Evolutionary conservation across 2,113 vertebrate species (phyloP), one percentile per base, ranked within the genome.

Genomic region (Atrichornis clamosus): DNA sequence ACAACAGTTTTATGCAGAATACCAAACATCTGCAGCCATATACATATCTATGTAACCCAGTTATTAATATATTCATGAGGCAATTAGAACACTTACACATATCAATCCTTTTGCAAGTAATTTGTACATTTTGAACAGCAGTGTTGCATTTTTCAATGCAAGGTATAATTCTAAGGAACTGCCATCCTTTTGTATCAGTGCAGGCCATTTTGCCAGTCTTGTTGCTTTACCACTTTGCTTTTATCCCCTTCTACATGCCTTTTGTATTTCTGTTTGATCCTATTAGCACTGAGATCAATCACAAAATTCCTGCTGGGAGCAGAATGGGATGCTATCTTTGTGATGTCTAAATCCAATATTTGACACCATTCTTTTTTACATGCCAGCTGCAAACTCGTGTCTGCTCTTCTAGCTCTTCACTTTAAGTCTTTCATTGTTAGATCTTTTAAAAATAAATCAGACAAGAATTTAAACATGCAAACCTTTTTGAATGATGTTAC

Each of bases 191-290:
- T 53, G 17, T 33, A 76, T 41, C 33, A 56, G 37, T 28, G 35
- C 64, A 78, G 35, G 65, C 41, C 62, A 69, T 46, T 89, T 89
- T 91, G n/a, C 26, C 50, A 62, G 33, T 37, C 70, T 33, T 41
- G 22, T 65, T 53, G 41, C 84, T 92, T 80, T 68, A 58, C 78
- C 30, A 49, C 69, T 89, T 73, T 62, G n/a, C 58, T 85, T 96
- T 95, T 50, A 80, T 58, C 37, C 35, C 35, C 35, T 69, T 75
- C 78, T 53, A 35, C 35, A 58, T 33, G 58, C 16, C 37, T 96
- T 91, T 93, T 87, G 37, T 82, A 80, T 87, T 89, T 89, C 81
- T 80, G 41, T 89, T 94, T 93, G 87, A 95, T 90, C 65, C 65
- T 72, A 95, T 84, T 89, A 92, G 70, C 74, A 79, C 67, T 46